A percentile compares a stretch with the other conserved stretches of the same genome.
Conservation (phyloP, 1,140 invertebrate genomes). For the Drosophila equinoxialis region DNA sequence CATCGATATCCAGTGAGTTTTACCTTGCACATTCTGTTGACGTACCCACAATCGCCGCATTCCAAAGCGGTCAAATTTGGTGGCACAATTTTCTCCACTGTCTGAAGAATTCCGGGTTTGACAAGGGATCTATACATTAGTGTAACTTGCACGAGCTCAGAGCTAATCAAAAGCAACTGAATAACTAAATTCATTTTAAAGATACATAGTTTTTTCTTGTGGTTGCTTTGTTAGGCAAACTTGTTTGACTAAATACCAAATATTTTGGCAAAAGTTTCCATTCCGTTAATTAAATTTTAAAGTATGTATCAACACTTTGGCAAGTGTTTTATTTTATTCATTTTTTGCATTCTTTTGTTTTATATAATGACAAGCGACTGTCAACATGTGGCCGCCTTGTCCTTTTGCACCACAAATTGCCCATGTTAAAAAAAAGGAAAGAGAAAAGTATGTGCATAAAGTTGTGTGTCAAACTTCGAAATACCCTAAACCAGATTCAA, state of each 20-base stretch:
- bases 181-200: background rate
- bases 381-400: conserved; percentile 63
- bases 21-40: background rate
- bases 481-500: background rate
- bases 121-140: background rate
- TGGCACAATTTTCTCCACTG: background rate
- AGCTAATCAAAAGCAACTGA: background rate
- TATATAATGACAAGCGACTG: conserved; percentile 41
- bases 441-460: background rate
- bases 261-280: no score
- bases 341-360: conserved; percentile 15
- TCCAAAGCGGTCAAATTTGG: background rate
- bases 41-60: background rate
- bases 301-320: background rate
- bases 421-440: conserved; percentile 41
- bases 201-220: background rate
- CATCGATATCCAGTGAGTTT: background rate
- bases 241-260: background rate
- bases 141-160: background rate
- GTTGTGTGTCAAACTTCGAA: background rate
- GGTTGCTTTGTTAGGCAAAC: background rate
- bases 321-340: conserved; percentile 14
- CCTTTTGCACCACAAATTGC: conserved; percentile 48
- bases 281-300: conserved; percentile 33
- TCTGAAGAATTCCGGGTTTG: background rate